A percentile compares a stretch with the other conserved stretches of the same genome.
Conservation (phyloP, 2,797 vertebrate species). For the Salmo trutta region DNA sequence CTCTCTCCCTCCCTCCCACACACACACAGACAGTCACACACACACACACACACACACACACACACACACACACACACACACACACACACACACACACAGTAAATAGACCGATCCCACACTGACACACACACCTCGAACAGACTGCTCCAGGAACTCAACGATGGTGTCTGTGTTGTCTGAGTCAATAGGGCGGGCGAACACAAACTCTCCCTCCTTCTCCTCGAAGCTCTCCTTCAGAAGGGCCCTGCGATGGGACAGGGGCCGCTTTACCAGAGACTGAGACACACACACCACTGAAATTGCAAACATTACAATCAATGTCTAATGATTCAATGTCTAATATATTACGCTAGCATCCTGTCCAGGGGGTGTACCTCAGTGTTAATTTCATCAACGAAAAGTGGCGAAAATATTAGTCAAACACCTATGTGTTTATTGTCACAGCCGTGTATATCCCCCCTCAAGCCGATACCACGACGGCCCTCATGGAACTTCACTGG, state of each 20-base stretch:
- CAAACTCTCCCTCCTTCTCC: constrained; percentile 87
- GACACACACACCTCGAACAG: constrained; percentile 81
- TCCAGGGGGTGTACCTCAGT: too few species aligned
- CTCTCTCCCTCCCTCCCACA: neutral
- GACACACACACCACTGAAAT: constrained; percentile 42
- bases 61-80: constrained; percentile 58
- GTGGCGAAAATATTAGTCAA: too few species aligned
- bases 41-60: neutral
- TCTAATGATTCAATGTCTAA: too few species aligned
- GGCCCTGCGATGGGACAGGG: constrained; percentile 80
- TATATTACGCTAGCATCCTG: too few species aligned
- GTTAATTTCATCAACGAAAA: too few species aligned
- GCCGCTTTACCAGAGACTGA: constrained; percentile 86
- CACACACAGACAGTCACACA: neutral
- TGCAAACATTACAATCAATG: constrained; percentile 50
- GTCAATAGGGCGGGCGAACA: constrained; percentile 86
- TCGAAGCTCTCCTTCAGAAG: constrained; percentile 83
- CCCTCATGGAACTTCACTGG: too few species aligned
- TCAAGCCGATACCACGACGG: too few species aligned
- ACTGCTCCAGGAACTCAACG: constrained; percentile 90
- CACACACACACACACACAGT: neutral
- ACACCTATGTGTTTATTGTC: too few species aligned
- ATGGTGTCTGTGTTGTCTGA: constrained; percentile 82
- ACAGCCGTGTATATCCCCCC: too few species aligned
- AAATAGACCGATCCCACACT: too few species aligned